A percentile compares a stretch with the other conserved stretches of the same genome.
Evolutionary conservation across 2,113 vertebrate genomes (phyloP).

Genomic region (Lonchura striata): DNA sequence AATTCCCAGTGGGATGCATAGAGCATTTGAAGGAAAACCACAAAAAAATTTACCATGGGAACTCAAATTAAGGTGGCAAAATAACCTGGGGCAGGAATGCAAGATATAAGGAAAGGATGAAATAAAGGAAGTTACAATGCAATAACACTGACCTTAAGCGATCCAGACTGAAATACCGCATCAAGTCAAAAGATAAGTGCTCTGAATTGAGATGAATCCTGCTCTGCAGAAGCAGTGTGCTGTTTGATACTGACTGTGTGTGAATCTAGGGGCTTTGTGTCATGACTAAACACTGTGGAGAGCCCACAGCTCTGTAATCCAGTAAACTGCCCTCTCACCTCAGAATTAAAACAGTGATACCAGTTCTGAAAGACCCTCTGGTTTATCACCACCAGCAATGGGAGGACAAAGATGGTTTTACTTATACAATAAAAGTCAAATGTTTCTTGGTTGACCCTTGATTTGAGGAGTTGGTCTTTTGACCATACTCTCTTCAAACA

Average conservation of each 20-base stretch:
- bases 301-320: background rate
- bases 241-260: background rate
- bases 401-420: background rate
- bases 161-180: background rate
- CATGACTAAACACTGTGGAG: background rate
- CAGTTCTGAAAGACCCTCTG: background rate
- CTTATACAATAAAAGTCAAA: background rate
- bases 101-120: background rate
- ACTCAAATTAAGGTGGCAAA: background rate
- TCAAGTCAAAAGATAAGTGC: background rate
- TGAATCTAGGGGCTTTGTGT: background rate
- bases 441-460: background rate
- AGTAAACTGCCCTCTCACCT: background rate
- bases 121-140: background rate
- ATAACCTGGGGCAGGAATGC: background rate
- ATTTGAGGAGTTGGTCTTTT: background rate
- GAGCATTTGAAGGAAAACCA: background rate
- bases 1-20: background rate
- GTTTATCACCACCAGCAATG: background rate
- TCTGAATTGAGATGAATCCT: background rate
- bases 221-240: background rate
- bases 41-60: background rate
- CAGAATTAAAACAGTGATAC: background rate
- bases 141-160: background rate
- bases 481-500: background rate